phyloP scores from a whole-genome alignment of 2,113 vertebrate species.

The Gadus chalcogrammus region DNA sequence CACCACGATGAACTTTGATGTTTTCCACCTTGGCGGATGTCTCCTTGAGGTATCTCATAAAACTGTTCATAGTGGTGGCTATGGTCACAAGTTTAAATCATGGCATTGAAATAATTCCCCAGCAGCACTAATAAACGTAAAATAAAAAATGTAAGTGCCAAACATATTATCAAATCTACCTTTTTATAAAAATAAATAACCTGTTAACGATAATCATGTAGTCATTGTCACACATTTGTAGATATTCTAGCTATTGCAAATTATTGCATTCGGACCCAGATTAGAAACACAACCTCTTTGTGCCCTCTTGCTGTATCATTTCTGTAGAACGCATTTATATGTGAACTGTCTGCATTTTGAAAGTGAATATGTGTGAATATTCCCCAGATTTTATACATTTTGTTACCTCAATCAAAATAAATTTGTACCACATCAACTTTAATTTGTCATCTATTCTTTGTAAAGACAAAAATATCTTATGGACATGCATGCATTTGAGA shows the following conservation, averaged over 20 bases:
- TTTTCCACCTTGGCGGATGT: slow-evolving; percentile 1
- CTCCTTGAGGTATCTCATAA: slow-evolving; percentile 7
- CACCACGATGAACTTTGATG: slow-evolving; percentile 89
- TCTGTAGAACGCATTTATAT: too few relatives aligned
- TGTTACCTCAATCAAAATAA: slow-evolving; percentile 38
- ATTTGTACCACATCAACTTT: slow-evolving; percentile 31
- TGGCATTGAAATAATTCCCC: too few relatives aligned
- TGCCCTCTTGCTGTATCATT: too few relatives aligned
- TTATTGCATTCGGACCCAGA: too few relatives aligned
- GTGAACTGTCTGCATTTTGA: background rate
- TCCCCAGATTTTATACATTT: slow-evolving; percentile 42
- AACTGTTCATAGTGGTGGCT: slow-evolving; percentile 3
- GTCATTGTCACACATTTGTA: too few relatives aligned
- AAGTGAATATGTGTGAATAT: slow-evolving; percentile 18
- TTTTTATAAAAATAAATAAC: background rate
- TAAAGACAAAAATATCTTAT: background rate
- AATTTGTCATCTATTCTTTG: slow-evolving; percentile 4
- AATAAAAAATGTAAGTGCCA: background rate
- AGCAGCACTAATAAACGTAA: background rate
- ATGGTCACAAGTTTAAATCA: too few relatives aligned
- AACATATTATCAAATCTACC: background rate
- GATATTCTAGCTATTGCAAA: too few relatives aligned
- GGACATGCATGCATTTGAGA: background rate
- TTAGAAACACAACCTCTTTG: too few relatives aligned
- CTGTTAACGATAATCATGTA: background rate